These are phyloP conservation scores for Apeltes quadracus DNA, from an alignment of 2,113 vertebrate genomes.

Conservation along the genomic window DNA sequence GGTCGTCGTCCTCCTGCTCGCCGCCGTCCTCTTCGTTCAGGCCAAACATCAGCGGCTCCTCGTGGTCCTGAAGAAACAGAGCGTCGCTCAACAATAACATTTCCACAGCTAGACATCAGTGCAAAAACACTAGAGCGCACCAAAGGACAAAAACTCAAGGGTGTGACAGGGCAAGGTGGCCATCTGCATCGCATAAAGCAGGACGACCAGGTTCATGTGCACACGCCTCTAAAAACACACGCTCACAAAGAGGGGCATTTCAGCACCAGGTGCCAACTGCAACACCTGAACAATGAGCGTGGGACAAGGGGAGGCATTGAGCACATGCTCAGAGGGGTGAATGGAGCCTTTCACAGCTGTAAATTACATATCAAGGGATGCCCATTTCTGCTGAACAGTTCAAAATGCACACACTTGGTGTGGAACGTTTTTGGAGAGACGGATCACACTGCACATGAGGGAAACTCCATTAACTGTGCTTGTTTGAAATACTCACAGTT, in stretches of 20 bases:
- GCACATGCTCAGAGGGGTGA: slow-evolving; percentile 40
- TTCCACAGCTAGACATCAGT: slow-evolving; percentile 22
- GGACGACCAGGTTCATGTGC: slow-evolving; percentile 45
- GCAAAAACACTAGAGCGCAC: neutral
- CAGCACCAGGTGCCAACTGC: slow-evolving; percentile 60
- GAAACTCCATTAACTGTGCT: neutral
- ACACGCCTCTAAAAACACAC: slow-evolving; percentile 47
- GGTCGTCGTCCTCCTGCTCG: slow-evolving; percentile 60
- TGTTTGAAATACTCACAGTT: slow-evolving; percentile 55
- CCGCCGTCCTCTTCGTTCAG: slow-evolving; percentile 69
- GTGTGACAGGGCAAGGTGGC: slow-evolving; percentile 42
- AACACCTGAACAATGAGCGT: slow-evolving; percentile 67
- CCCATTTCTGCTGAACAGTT: neutral
- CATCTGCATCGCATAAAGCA: slow-evolving; percentile 65
- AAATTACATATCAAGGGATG: neutral
- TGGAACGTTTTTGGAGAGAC: neutral
- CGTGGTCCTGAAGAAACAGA: slow-evolving; percentile 61
- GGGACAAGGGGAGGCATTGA: slow-evolving; percentile 55
- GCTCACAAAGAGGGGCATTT: slow-evolving; percentile 52
- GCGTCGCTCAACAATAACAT: slow-evolving; percentile 30
- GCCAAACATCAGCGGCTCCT: slow-evolving; percentile 72
- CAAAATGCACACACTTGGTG: neutral
- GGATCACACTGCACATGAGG: neutral
- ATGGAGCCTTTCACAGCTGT: slow-evolving; percentile 2
- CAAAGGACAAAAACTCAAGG: no score